These are phyloP conservation scores for Mus caroli DNA, from an alignment of 2,797 vertebrate genomes.

Conservation along the genomic window DNA sequence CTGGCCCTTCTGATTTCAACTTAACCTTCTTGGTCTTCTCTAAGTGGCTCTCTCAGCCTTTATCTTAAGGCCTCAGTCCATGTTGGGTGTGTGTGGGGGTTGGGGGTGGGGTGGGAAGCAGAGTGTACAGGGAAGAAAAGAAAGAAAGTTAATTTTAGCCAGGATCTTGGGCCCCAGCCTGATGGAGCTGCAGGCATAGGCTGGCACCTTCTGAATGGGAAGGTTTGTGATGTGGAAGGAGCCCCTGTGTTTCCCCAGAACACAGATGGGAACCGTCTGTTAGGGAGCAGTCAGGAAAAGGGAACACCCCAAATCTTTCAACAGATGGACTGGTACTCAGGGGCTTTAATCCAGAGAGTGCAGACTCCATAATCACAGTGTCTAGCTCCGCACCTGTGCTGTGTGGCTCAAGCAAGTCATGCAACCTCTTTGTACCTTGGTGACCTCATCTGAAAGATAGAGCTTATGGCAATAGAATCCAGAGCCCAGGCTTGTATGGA, in stretches of 20 bases:
- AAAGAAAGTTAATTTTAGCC: not conserved
- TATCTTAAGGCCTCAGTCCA: not conserved
- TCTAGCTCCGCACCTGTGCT: not conserved
- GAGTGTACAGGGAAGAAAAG: not conserved
- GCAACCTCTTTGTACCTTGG: conserved; percentile 8
- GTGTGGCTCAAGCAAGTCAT: conserved; percentile 41
- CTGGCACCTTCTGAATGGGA: not conserved
- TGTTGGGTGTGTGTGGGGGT: not conserved
- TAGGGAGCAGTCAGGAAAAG: conserved; percentile 23
- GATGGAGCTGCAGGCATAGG: not conserved
- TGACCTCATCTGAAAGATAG: conserved; percentile 30
- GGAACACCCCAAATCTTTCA: conserved; percentile 44
- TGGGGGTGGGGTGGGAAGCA: not conserved
- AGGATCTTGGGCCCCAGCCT: not conserved
- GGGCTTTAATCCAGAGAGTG: conserved; percentile 20
- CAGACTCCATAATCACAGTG: not conserved
- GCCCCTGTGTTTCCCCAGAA: not conserved
- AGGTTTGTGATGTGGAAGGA: not conserved
- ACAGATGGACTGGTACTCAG: conserved; percentile 20
- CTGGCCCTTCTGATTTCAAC: conserved; percentile 11
- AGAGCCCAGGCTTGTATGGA: not conserved
- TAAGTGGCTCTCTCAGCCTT: not conserved
- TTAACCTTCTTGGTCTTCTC: not conserved
- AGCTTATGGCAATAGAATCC: not conserved
- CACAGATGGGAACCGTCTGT: not conserved